Conservation (phyloP, 1,140 invertebrate genomes). For the Papilio aristodemus region DNA sequence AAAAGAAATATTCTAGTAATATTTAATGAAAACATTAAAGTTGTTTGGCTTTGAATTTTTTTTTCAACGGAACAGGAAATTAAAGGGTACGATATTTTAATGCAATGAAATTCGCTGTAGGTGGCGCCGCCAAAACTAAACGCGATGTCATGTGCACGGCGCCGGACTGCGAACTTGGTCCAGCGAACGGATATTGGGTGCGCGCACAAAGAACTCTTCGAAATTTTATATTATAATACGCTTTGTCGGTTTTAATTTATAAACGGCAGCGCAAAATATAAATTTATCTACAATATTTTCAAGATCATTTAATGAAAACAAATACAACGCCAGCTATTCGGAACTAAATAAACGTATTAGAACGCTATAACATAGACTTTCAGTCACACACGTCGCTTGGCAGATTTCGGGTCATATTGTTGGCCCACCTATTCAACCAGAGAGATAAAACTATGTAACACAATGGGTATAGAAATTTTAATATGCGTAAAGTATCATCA, state of each 20-base stretch:
- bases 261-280: conserved; percentile 19
- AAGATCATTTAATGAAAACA: too few species aligned
- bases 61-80: conserved; percentile 26
- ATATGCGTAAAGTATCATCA: too few species aligned
- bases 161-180: conserved; percentile 33
- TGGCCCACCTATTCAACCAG: too few species aligned
- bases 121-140: conserved; percentile 30
- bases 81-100: conserved; percentile 26
- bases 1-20: not conserved
- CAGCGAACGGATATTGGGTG: conserved; percentile 44
- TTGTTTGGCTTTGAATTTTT: not conserved
- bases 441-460: too few species aligned
- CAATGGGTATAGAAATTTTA: too few species aligned
- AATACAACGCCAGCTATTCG: too few species aligned
- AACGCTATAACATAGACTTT: not conserved
- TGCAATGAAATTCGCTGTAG: conserved; percentile 13
- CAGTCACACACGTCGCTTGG: too few species aligned
- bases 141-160: conserved; percentile 36
- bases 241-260: conserved; percentile 3
- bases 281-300: not conserved
- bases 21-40: not conserved
- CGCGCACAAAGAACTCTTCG: conserved; percentile 38
- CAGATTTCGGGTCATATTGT: too few species aligned
- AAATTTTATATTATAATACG: conserved; percentile 46
- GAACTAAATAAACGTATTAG: too few species aligned